Conservation (phyloP, 2,888 invertebrate species). For the Rhaphigaster nebulosa region DNA sequence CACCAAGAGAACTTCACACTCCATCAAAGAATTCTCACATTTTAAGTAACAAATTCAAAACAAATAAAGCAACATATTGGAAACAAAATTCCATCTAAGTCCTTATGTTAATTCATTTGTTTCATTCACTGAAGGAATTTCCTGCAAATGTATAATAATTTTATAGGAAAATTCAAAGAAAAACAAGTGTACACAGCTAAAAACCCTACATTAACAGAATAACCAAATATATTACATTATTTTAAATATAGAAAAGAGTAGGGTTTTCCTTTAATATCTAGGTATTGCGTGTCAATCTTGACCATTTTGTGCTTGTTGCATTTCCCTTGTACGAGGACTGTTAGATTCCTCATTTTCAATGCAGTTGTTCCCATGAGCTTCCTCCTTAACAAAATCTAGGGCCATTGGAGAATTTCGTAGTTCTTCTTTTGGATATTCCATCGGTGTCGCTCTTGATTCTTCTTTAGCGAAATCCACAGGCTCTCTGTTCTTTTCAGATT, state of each 20-base stretch:
- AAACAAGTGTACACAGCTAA: slow-evolving; percentile 56
- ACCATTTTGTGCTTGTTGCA: slow-evolving; percentile 79
- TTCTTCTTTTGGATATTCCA: slow-evolving; percentile 66
- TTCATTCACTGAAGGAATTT: slow-evolving; percentile 50
- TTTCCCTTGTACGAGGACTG: slow-evolving; percentile 51
- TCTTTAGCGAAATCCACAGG: slow-evolving; percentile 61
- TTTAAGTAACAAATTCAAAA: slow-evolving; percentile 58
- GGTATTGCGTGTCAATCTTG: slow-evolving; percentile 75
- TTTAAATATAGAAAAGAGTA: slow-evolving; percentile 51
- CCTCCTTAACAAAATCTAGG: slow-evolving; percentile 66
- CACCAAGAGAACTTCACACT: slow-evolving; percentile 48
- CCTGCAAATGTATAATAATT: slow-evolving; percentile 56
- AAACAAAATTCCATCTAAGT: slow-evolving; percentile 39
- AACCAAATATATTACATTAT: slow-evolving; percentile 56
- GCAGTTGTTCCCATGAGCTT: slow-evolving; percentile 66
- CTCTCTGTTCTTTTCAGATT: slow-evolving; percentile 81
- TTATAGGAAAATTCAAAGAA: slow-evolving; percentile 56
- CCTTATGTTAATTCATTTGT: slow-evolving; percentile 55
- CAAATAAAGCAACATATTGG: slow-evolving; percentile 59
- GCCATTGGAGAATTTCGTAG: slow-evolving; percentile 65
- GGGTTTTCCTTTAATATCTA: slow-evolving; percentile 63
- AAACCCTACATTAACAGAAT: slow-evolving; percentile 55
- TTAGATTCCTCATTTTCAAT: slow-evolving; percentile 73
- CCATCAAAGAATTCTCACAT: slow-evolving; percentile 51
- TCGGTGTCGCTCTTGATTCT: slow-evolving; percentile 63